Percentiles rank a stretch among this genome's conserved stretches.
Evolutionary conservation across 2,888 invertebrate genomes (phyloP).

Genomic region (Andrena haemorrhoa): DNA sequence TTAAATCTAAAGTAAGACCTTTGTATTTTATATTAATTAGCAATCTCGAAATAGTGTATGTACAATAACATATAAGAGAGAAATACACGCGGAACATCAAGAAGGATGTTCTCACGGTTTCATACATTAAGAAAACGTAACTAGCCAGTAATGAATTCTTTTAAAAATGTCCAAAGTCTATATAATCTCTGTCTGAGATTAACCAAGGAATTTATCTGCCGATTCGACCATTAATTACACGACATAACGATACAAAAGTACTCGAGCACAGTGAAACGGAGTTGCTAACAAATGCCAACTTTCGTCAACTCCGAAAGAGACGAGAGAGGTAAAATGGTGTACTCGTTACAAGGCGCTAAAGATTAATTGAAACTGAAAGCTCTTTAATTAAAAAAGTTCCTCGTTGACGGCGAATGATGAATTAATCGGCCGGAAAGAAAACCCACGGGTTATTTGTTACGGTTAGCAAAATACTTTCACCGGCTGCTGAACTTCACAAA

Average conservation of each 20-base stretch:
- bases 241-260: slow-evolving; percentile 25
- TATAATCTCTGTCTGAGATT: too few species aligned
- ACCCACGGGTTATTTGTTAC: background rate
- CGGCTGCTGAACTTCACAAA: too few species aligned
- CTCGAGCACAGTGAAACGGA: slow-evolving; percentile 18
- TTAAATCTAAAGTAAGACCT: too few species aligned
- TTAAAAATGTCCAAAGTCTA: too few species aligned
- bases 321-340: background rate
- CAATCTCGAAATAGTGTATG: too few species aligned
- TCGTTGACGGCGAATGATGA: slow-evolving; percentile 17
- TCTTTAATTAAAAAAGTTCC: slow-evolving; percentile 83
- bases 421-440: slow-evolving; percentile 26
- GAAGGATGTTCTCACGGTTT: too few species aligned
- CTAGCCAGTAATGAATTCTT: too few species aligned
- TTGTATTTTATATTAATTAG: too few species aligned
- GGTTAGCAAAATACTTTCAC: background rate
- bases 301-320: background rate
- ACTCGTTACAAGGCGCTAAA: slow-evolving; percentile 69
- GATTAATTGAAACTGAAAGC: slow-evolving; percentile 82
- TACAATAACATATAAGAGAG: too few species aligned
- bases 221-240: slow-evolving; percentile 33
- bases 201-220: background rate
- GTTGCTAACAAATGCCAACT: slow-evolving; percentile 34
- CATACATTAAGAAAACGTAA: too few species aligned
- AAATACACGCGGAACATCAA: too few species aligned